Percentiles rank a stretch among this genome's conserved stretches.
Conservation (phyloP, 2,797 vertebrate species). For the Crocodylus rhombifer region DNA sequence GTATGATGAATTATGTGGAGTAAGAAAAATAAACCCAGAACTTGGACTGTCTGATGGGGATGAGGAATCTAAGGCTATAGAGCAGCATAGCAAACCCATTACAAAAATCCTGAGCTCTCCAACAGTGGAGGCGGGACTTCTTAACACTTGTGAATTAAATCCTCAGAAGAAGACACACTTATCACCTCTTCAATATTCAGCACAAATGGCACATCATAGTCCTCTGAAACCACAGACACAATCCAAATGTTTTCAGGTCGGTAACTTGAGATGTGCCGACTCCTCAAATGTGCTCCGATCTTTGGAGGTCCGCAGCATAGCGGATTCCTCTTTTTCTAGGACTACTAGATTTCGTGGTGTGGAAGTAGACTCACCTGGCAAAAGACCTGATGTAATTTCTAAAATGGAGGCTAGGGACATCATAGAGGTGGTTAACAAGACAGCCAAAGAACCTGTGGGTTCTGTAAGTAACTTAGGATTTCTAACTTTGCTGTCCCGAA, state of each 20-base stretch:
- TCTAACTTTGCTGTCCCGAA: conserved; percentile 86
- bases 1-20: conserved; percentile 71
- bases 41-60: conserved; percentile 65
- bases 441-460: conserved; percentile 86
- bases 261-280: conserved; percentile 79
- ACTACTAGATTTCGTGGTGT: conserved; percentile 80
- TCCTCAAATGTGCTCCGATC: conserved; percentile 79
- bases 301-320: conserved; percentile 71
- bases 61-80: conserved; percentile 75
- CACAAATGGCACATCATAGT: conserved; percentile 71
- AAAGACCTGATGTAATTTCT: conserved; percentile 85
- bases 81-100: conserved; percentile 82
- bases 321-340: conserved; percentile 76
- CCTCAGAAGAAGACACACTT: conserved; percentile 84
- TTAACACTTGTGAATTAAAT: conserved; percentile 80
- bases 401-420: conserved; percentile 86
- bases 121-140: conserved; percentile 78
- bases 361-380: conserved; percentile 88
- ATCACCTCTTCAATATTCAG: conserved; percentile 82
- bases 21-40: conserved; percentile 75
- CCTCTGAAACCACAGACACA: conserved; percentile 77
- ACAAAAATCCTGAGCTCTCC: conserved; percentile 76
- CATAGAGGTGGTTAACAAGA: conserved; percentile 85
- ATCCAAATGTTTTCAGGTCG: conserved; percentile 85
- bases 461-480: conserved; percentile 85